Evolutionary conservation across 1,140 invertebrate species (phyloP), one percentile per base, ranked within the genome.

Genomic region (Polypedilum pembai): DNA sequence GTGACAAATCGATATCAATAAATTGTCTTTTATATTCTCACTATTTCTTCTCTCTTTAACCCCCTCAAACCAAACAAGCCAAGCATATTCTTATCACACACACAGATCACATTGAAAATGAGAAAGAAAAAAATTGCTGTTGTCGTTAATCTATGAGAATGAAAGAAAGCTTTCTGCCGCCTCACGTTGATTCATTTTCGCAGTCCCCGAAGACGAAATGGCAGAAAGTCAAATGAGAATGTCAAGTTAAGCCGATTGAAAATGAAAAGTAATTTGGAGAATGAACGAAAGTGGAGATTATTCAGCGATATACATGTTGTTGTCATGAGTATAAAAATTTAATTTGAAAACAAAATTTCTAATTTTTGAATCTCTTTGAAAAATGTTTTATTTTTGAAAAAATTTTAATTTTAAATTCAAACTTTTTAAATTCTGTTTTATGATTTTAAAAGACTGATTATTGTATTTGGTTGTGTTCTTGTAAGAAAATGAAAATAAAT

Each of bases 21-120:
- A 56, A 56, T 56, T 56, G 45, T 56, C 45, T 56, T 56, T 56
- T 56, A 56, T 56, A 56, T 56, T 56, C 45, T 56, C 45, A 56
- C 45, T 12, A 56, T 56, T 56, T 56, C 45, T 45, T 45, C 15
- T 45, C 8, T 45, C 15, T 45, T 45, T 56, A 56, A n/a, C n/a
- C n/a, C 45, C 45, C n/a, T 56, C 45, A 56, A 56, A n/a, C 45
- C 45, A 33, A 33, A 33, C 45, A 56, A n/a, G 3, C 45, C n/a
- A n/a, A n/a, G 12, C 12, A 56, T 56, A 56, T 56, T 56, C 45
- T 56, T 56, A 56, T 56, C 45, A 56, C 45, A 56, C 45, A 56
- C 45, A 56, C 45, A 56, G 12, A 56, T 56, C 45, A 56, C 45
- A 56, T 15, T 45, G 41, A 15, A 15, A 56, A 56, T 15, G 45